phyloP scores from a whole-genome alignment of 2,113 vertebrate genomes.

The Mus pahari region DNA sequence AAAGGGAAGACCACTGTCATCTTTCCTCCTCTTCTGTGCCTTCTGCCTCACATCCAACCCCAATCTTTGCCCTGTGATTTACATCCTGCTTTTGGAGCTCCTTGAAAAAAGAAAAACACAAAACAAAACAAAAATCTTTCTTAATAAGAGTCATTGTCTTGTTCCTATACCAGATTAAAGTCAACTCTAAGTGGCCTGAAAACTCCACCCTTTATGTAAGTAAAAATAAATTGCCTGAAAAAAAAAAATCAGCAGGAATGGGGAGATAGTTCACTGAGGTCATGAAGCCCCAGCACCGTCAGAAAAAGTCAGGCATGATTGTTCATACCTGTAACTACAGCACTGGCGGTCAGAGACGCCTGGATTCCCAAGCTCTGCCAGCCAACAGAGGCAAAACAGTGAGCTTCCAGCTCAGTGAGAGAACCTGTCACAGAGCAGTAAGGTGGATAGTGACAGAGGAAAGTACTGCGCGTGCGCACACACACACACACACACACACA shows the following conservation, averaged over 20 bases:
- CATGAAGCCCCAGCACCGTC: background rate
- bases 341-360: background rate
- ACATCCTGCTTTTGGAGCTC: background rate
- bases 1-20: background rate
- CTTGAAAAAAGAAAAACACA: background rate
- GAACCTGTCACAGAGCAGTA: background rate
- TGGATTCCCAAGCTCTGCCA: background rate
- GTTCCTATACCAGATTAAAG: background rate
- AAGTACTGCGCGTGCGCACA: too few species aligned
- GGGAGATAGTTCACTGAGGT: background rate
- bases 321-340: background rate
- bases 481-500: background rate
- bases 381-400: background rate
- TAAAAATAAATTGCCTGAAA: background rate
- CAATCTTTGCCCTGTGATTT: rapidly evolving
- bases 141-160: background rate
- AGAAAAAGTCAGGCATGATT: background rate
- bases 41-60: background rate
- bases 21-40: rapidly evolving
- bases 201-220: background rate
- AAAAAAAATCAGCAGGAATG: background rate
- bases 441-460: background rate
- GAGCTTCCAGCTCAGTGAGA: background rate
- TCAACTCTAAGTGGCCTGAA: background rate
- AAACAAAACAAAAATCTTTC: background rate